These are phyloP conservation scores for Cephus pygmeus DNA, from an alignment of 2,888 invertebrate genomes.

Conservation along the genomic window DNA sequence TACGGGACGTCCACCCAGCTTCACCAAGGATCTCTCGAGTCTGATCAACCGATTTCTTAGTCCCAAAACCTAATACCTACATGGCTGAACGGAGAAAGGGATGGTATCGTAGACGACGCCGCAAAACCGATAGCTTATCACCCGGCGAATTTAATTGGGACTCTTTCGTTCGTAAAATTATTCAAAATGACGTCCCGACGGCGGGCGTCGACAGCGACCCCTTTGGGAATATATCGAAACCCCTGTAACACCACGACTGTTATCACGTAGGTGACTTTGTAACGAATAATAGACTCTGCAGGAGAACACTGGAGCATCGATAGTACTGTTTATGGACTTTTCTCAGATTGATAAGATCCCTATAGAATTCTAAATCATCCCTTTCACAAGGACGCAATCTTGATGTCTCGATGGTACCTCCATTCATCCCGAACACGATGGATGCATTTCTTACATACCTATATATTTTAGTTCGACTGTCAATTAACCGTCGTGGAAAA, in stretches of 20 bases:
- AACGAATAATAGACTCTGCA: not conserved
- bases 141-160: not conserved
- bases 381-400: not conserved
- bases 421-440: not conserved
- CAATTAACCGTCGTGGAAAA: not conserved
- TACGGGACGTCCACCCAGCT: not conserved
- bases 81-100: not conserved
- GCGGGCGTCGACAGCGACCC: not conserved
- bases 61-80: not conserved
- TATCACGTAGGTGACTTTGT: not conserved
- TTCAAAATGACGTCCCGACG: not conserved
- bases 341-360: not conserved
- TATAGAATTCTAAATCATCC: not conserved
- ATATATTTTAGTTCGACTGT: not conserved
- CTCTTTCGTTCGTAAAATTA: not conserved
- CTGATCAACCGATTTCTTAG: not conserved
- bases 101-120: not conserved
- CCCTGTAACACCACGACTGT: not conserved
- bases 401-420: not conserved
- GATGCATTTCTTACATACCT: not conserved
- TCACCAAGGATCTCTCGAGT: not conserved
- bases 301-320: not conserved
- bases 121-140: not conserved
- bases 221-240: not conserved
- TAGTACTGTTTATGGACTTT: not conserved